Base-by-base conservation (phyloP, 2,113 vertebrate species). In the Tragulus kanchil region DNA sequence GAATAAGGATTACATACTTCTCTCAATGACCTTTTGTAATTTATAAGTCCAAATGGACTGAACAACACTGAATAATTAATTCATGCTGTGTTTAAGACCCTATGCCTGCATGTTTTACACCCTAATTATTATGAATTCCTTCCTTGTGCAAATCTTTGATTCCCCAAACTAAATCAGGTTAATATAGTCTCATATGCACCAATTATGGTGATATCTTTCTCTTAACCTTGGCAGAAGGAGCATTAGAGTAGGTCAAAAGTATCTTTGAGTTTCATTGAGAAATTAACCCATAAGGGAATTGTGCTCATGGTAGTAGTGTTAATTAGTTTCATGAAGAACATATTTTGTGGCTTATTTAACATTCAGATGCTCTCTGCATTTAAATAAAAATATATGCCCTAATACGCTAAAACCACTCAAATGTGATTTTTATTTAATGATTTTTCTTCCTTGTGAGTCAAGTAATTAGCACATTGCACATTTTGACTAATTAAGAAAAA, bases 221-320 rank as follows among this genome's bases (percentile, higher is more conserved):
- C 95, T 98, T 98, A 98, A 98, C 98, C 98, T 98, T 98, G 98
- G 98, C 97, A 97, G 97, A 98, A 97, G 97, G 92, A 97, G 92
- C 97, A 97, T 97, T 98, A 98, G 93, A 94, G 90, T 97, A 98
- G 98, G 98, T 98, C 97, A 98, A 97, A 98, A 98, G 97, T 97
- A 98, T 98, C 93, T 98, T 96, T 95, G 97, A 97, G 97, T 98
- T 98, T 98, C 97, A 97, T 98, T 98, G 98, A 98, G 97, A 98
- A 98, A 98, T 97, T 97, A 98, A 98, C 95, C 92, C 97, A 97
- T 95, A 71, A 96, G 97, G 97, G 98, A 98, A 98, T 98, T 97
- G 97, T 52, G 87, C 77, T 97, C 85, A 91, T 90, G 89, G 97
- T 89, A 95, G 91, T 82, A 95, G 95, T 97, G 97, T 97, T 98